These are phyloP conservation scores for Epinotia brunnichana DNA, from an alignment of 2,888 invertebrate genomes.

Conservation along the genomic window DNA sequence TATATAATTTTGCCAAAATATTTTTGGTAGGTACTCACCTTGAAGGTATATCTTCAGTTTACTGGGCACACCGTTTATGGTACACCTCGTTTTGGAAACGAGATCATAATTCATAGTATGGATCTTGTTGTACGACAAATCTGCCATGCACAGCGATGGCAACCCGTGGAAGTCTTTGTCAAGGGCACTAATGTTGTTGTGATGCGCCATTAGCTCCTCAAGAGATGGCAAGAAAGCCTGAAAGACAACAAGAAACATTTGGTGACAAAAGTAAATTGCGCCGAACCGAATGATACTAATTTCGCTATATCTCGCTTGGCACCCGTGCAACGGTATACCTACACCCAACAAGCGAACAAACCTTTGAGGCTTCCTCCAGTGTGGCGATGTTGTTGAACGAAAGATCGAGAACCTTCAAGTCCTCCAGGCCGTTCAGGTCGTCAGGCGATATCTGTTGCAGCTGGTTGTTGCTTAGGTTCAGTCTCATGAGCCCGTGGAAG, in stretches of 20 bases:
- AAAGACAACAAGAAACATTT: conserved; percentile 54
- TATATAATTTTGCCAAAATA: neutral
- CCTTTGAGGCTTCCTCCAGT: conserved; percentile 92
- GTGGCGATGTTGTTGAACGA: conserved; percentile 90
- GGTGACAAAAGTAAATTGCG: neutral
- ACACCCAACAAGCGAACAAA: conserved; percentile 60
- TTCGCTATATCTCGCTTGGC: conserved; percentile 15
- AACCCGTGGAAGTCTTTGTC: conserved; percentile 93
- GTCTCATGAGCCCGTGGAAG: conserved; percentile 87
- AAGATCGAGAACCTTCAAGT: conserved; percentile 88
- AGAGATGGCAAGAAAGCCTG: conserved; percentile 91
- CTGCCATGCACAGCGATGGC: conserved; percentile 91
- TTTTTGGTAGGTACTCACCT: conserved; percentile 83
- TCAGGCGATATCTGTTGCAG: conserved; percentile 89
- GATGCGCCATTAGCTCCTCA: conserved; percentile 89
- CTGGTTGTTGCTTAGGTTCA: conserved; percentile 90
- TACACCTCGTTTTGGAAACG: conserved; percentile 91
- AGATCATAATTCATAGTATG: conserved; percentile 88
- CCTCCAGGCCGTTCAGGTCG: conserved; percentile 90
- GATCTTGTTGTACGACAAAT: conserved; percentile 91
- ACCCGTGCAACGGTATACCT: neutral
- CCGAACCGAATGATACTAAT: neutral
- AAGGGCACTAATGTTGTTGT: conserved; percentile 89
- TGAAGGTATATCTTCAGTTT: conserved; percentile 90
- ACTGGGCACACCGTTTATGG: conserved; percentile 90